phyloP scores from a whole-genome alignment of 64 coral and sea anemone species.

The Cladopsammia gracilis region DNA sequence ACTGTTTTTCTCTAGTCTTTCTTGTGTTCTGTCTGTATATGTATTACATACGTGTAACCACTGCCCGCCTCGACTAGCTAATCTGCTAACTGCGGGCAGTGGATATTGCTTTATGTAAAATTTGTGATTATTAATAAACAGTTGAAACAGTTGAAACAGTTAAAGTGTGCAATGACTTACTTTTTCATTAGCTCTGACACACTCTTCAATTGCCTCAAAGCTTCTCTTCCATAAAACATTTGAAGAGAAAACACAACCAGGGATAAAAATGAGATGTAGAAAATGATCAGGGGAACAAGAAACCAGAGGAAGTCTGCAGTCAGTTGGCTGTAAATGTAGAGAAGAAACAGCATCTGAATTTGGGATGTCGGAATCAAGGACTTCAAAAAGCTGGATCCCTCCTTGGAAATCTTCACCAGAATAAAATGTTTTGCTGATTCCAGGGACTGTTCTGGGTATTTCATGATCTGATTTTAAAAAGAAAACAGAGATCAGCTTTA shows the following conservation, averaged over 20 bases:
- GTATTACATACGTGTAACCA: no score
- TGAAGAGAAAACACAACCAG: conserved; percentile 91
- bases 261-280: conserved; percentile 77
- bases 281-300: conserved; percentile 64
- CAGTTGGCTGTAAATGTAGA: conserved; percentile 85
- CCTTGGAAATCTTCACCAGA: conserved; percentile 77
- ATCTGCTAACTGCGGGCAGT: no score
- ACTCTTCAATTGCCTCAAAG: conserved; percentile 79
- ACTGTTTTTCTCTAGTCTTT: no score
- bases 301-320: conserved; percentile 79
- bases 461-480: conserved; percentile 48
- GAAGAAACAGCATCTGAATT: conserved; percentile 75
- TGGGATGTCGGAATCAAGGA: conserved; percentile 85
- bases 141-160: no score
- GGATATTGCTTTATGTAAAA: no score
- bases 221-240: conserved; percentile 91
- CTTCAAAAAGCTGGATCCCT: conserved; percentile 80
- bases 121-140: no score
- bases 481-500: background rate
- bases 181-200: conserved; percentile 84
- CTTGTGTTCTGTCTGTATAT: no score
- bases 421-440: conserved; percentile 74
- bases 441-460: conserved; percentile 74
- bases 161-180: conserved; percentile 18
- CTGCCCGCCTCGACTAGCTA: no score